Percentiles rank a stretch among this genome's conserved stretches.
phyloP scores from a whole-genome alignment of 2,888 invertebrate species.

The Eilema sororculum region DNA sequence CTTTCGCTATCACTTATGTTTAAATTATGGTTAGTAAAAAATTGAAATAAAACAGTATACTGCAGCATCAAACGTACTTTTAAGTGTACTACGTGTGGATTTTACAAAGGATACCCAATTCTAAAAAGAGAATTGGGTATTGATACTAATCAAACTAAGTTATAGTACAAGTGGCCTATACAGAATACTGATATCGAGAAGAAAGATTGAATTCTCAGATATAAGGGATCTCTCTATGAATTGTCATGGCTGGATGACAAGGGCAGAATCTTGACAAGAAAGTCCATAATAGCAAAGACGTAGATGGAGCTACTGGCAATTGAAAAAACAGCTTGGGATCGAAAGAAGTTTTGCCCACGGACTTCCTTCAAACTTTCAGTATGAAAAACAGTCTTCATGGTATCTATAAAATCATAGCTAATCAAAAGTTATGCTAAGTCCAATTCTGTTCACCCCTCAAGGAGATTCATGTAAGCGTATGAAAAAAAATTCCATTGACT shows the following conservation, averaged over 20 bases:
- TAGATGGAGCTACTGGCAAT: neutral
- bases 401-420: neutral
- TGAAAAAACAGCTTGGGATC: neutral
- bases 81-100: no score
- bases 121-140: no score
- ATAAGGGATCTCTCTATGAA: neutral
- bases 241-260: neutral
- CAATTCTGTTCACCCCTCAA: neutral
- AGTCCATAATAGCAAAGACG: neutral
- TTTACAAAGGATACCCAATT: no score
- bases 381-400: neutral
- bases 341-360: neutral
- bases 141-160: no score
- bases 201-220: neutral
- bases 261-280: neutral
- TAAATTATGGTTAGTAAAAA: neutral
- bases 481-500: conserved; percentile 1
- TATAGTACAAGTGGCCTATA: neutral
- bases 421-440: neutral
- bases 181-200: neutral
- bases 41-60: neutral
- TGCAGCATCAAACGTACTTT: no score
- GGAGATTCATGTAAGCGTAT: neutral
- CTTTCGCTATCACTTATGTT: conserved; percentile 1
- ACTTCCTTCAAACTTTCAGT: neutral